Conservation (phyloP, 1,140 invertebrate species). For the Scaptomyza graminum region DNA sequence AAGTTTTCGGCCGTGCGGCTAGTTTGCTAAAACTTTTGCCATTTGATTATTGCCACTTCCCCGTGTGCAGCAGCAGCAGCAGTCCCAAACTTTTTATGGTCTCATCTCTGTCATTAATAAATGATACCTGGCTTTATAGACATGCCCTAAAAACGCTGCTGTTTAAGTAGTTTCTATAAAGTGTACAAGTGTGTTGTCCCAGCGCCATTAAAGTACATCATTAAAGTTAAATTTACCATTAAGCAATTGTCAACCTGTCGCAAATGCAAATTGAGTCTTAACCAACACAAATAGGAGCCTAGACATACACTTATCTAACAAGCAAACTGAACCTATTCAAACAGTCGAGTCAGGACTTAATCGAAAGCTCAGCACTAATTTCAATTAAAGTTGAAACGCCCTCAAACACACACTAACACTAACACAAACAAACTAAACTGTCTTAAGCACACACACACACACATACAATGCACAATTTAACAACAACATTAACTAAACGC, state of each 20-base stretch:
- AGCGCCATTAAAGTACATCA: constrained; percentile 15
- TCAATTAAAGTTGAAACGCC: constrained; percentile 74
- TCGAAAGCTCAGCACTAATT: constrained; percentile 75
- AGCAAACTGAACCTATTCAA: constrained; percentile 38
- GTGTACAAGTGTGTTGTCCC: constrained; percentile 1
- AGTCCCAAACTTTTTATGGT: constrained; percentile 48
- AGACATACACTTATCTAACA: constrained; percentile 34
- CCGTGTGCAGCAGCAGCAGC: constrained; percentile 1
- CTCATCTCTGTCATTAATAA: constrained; percentile 55
- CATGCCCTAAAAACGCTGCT: neutral
- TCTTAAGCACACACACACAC: constrained; percentile 24
- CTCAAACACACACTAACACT: constrained; percentile 46
- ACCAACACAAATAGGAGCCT: constrained; percentile 1
- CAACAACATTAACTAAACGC: constrained; percentile 63
- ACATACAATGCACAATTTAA: constrained; percentile 52
- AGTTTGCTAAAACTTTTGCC: constrained; percentile 49
- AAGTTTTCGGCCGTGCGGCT: constrained; percentile 45
- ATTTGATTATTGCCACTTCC: constrained; percentile 53
- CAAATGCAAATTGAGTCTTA: constrained; percentile 11
- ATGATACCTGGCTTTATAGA: constrained; percentile 33
- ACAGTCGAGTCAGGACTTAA: constrained; percentile 53
- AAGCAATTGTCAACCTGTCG: constrained; percentile 17
- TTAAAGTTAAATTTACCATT: constrained; percentile 16
- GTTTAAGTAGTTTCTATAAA: constrained; percentile 1
- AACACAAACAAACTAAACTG: constrained; percentile 5